These are phyloP conservation scores for Rhorus exstirpatorius DNA, from an alignment of 2,888 invertebrate species.

Conservation along the genomic window DNA sequence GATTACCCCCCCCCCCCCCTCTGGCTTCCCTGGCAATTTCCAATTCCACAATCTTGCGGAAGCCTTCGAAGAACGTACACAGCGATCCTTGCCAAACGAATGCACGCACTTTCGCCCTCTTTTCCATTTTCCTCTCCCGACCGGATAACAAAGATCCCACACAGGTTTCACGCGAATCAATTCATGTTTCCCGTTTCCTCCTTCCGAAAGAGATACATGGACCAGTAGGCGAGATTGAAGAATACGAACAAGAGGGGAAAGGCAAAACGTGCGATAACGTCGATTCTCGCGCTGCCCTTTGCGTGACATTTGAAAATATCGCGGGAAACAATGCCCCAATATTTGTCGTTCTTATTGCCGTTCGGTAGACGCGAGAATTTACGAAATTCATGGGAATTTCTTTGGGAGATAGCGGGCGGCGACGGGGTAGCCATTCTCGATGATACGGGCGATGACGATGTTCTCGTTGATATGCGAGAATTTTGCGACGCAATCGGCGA, in stretches of 20 bases:
- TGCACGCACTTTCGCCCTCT: background rate
- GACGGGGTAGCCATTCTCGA: constrained; percentile 77
- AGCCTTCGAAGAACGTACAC: too few relatives aligned
- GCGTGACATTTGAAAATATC: constrained; percentile 81
- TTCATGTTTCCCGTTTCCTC: constrained; percentile 93
- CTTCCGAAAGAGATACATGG: constrained; percentile 93
- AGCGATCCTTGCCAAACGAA: too few relatives aligned
- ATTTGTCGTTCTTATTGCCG: constrained; percentile 74
- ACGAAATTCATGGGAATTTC: constrained; percentile 72
- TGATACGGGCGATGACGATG: constrained; percentile 75
- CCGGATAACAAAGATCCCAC: background rate
- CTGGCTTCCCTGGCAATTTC: too few relatives aligned
- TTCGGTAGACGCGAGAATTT: constrained; percentile 76
- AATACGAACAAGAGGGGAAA: constrained; percentile 97
- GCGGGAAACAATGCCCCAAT: constrained; percentile 78
- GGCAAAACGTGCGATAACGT: constrained; percentile 97
- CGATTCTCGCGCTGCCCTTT: constrained; percentile 90
- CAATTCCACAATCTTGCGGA: too few relatives aligned
- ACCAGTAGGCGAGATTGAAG: constrained; percentile 98
- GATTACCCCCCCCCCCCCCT: too few relatives aligned
- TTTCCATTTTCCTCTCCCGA: background rate
- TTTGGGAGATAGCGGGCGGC: constrained; percentile 70
- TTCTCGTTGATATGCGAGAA: constrained; percentile 67
- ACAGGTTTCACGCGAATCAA: constrained; percentile 87
- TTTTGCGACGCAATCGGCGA: constrained; percentile 70